Evolutionary conservation across 2,797 vertebrate species (phyloP).

Genomic region (Moxostoma hubbsi): DNA sequence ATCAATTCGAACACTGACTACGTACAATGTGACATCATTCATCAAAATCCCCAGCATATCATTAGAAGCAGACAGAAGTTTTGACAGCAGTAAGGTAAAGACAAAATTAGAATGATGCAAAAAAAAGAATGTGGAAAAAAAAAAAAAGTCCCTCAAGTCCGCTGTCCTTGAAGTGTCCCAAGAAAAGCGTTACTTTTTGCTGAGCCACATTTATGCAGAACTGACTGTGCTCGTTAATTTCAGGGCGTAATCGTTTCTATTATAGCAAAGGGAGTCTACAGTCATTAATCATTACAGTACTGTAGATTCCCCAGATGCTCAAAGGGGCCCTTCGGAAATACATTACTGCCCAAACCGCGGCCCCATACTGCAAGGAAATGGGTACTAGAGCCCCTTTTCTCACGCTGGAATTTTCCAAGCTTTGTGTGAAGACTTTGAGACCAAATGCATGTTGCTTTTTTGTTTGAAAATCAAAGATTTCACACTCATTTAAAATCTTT

Average conservation of each 20-base stretch:
- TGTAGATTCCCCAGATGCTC: conserved; percentile 28
- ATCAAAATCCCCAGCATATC: conserved; percentile 52
- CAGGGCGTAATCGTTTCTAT: conserved; percentile 40
- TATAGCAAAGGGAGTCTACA: conserved; percentile 36
- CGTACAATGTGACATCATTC: conserved; percentile 77
- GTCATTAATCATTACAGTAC: conserved; percentile 52
- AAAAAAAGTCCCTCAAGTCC: conserved; percentile 14
- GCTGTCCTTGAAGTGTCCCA: conserved; percentile 38
- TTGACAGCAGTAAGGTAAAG: conserved; percentile 68
- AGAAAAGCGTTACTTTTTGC: conserved; percentile 30
- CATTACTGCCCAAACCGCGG: conserved; percentile 9
- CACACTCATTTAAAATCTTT: background rate
- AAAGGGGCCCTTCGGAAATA: conserved; percentile 18
- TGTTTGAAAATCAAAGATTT: background rate
- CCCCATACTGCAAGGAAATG: conserved; percentile 22
- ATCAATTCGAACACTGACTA: background rate
- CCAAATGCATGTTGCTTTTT: conserved; percentile 34
- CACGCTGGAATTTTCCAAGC: background rate
- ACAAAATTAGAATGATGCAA: conserved; percentile 45
- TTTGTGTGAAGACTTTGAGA: conserved; percentile 12
- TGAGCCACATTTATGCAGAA: conserved; percentile 37
- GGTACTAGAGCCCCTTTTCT: background rate
- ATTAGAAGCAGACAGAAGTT: conserved; percentile 55
- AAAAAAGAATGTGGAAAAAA: background rate
- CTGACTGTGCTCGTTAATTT: conserved; percentile 48